These are phyloP conservation scores for Pseudomyrmex pallidus DNA, from an alignment of 1,140 invertebrate species.

Conservation along the genomic window DNA sequence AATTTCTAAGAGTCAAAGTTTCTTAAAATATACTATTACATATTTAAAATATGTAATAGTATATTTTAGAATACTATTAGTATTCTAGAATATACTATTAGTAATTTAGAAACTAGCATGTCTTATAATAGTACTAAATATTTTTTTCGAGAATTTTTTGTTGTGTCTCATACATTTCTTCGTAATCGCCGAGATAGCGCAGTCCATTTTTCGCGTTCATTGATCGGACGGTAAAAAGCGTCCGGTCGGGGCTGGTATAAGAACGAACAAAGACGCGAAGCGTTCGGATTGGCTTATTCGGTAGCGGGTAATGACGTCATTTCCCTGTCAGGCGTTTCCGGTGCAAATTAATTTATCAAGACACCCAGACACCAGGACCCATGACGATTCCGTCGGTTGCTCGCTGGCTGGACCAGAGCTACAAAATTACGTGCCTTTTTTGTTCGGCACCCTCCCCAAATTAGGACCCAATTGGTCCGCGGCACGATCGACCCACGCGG, in stretches of 20 bases:
- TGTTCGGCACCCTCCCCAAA: slow-evolving; percentile 69
- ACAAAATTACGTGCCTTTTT: slow-evolving; percentile 72
- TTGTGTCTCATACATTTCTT: slow-evolving; percentile 3
- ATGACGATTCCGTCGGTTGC: slow-evolving; percentile 43
- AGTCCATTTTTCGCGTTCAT: slow-evolving; percentile 42
- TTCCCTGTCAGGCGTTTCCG: slow-evolving; percentile 80
- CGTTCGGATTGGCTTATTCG: slow-evolving; percentile 49
- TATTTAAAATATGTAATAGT: too few species aligned
- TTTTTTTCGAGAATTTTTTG: neutral
- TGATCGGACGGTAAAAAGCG: slow-evolving; percentile 29
- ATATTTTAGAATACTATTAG: too few species aligned
- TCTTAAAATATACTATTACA: too few species aligned
- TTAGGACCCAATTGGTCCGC: slow-evolving; percentile 73
- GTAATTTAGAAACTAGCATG: neutral
- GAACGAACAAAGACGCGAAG: slow-evolving; percentile 31
- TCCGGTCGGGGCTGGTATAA: slow-evolving; percentile 2
- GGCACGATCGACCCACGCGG: slow-evolving; percentile 66
- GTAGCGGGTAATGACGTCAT: slow-evolving; percentile 79
- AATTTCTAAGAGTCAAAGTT: too few species aligned
- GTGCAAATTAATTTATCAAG: slow-evolving; percentile 83
- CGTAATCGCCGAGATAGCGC: neutral
- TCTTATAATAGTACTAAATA: neutral
- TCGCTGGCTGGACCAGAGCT: slow-evolving; percentile 59
- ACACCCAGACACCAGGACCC: slow-evolving; percentile 19
- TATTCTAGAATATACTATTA: too few species aligned